These are phyloP conservation scores for Coreius guichenoti DNA, from an alignment of 2,797 vertebrate species.

Conservation along the genomic window DNA sequence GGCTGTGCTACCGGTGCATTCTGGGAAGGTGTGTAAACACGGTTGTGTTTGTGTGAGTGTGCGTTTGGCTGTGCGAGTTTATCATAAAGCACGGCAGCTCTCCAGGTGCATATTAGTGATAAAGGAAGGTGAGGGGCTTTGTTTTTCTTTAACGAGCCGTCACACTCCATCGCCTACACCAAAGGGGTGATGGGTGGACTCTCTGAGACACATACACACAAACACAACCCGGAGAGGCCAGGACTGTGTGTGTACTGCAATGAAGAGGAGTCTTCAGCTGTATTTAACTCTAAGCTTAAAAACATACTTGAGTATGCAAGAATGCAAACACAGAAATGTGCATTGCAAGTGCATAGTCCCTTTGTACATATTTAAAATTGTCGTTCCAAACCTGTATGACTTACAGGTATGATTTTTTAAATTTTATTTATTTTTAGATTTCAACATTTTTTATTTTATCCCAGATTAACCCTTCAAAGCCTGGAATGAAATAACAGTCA, in stretches of 20 bases:
- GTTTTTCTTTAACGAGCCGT: slow-evolving; percentile 65
- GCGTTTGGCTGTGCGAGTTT: slow-evolving; percentile 52
- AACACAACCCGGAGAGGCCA: slow-evolving; percentile 51
- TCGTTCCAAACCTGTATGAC: neutral
- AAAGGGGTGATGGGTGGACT: slow-evolving; percentile 63
- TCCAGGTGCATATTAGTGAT: slow-evolving; percentile 68
- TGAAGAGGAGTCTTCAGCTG: slow-evolving; percentile 7
- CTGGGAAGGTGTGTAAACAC: slow-evolving; percentile 56
- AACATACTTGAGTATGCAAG: neutral
- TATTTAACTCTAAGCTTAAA: neutral
- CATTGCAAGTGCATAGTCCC: neutral
- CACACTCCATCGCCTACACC: slow-evolving; percentile 62
- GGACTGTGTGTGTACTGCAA: slow-evolving; percentile 3
- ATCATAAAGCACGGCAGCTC: slow-evolving; percentile 62
- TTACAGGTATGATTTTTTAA: no score
- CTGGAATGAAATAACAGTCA: no score
- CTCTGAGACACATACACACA: slow-evolving; percentile 49
- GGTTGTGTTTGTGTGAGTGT: slow-evolving; percentile 47
- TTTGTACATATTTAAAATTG: neutral
- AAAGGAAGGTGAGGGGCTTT: slow-evolving; percentile 65
- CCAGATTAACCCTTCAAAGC: no score
- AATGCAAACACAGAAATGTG: neutral
- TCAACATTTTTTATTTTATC: neutral
- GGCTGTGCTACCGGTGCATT: slow-evolving; percentile 39
- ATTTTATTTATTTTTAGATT: no score